Percentiles rank a stretch among this genome's conserved stretches.
These are phyloP conservation scores for Myotis myotis DNA, from an alignment of 2,797 vertebrate species.

Conservation along the genomic window DNA sequence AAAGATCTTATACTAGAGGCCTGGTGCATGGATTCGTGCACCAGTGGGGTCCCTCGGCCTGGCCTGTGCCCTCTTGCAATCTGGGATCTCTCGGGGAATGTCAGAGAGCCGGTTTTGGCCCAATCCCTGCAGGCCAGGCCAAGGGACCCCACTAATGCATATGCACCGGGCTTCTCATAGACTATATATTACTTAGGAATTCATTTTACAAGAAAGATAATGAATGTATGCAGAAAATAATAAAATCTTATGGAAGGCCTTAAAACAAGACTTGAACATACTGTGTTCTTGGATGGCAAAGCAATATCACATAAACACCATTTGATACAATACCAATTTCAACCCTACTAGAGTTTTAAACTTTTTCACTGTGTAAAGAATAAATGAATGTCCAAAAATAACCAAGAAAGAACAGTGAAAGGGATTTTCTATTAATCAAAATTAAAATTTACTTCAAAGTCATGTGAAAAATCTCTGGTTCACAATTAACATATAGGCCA, in stretches of 20 bases:
- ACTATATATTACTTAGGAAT: background rate
- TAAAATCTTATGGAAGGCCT: background rate
- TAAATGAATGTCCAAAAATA: constrained; percentile 12
- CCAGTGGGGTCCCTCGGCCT: too few relatives aligned
- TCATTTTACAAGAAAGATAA: background rate
- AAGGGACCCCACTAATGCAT: too few relatives aligned
- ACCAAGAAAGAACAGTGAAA: background rate
- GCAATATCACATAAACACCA: background rate
- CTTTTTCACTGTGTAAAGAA: constrained; percentile 8
- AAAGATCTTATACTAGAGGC: too few relatives aligned
- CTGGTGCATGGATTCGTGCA: too few relatives aligned
- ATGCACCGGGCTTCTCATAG: background rate
- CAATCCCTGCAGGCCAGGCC: too few relatives aligned
- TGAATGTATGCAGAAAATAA: constrained; percentile 4
- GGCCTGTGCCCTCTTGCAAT: too few relatives aligned
- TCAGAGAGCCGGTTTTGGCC: too few relatives aligned
- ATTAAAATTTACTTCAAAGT: constrained; percentile 4
- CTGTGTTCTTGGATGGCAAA: background rate
- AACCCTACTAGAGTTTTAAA: background rate
- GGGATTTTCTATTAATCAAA: background rate
- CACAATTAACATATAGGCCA: background rate
- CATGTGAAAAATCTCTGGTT: background rate
- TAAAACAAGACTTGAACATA: background rate
- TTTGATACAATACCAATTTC: background rate
- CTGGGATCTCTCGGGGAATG: too few relatives aligned